A percentile compares a stretch with the other conserved stretches of the same genome.
phyloP scores from a whole-genome alignment of 2,888 invertebrate species.

The Drosophila paramelanica region DNA sequence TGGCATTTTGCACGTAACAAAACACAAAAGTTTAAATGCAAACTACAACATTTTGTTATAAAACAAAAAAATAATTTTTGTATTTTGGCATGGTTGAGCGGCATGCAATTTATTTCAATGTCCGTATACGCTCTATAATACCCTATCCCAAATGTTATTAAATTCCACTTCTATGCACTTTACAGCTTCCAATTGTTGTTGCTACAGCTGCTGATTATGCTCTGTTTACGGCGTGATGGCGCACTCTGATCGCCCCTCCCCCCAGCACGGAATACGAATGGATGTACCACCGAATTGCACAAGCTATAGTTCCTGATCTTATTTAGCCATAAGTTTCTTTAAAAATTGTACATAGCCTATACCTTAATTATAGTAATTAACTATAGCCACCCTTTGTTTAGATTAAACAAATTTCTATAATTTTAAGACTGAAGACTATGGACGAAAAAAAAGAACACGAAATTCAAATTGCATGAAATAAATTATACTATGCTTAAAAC shows the following conservation, averaged over 20 bases:
- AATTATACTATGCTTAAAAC: constrained; percentile 61
- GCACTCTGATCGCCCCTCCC: constrained; percentile 34
- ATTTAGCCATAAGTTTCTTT: constrained; percentile 47
- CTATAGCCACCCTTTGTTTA: constrained; percentile 36
- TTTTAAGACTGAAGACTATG: constrained; percentile 50
- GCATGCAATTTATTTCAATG: constrained; percentile 28
- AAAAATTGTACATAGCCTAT: constrained; percentile 46
- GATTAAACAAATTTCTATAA: constrained; percentile 36
- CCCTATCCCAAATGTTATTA: constrained; percentile 16
- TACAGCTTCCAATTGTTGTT: constrained; percentile 79
- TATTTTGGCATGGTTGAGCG: constrained; percentile 62
- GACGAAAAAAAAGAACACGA: not conserved
- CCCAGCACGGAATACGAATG: constrained; percentile 3
- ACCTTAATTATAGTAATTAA: constrained; percentile 24
- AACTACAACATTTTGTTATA: constrained; percentile 27
- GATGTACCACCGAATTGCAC: constrained; percentile 47
- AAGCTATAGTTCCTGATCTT: constrained; percentile 71
- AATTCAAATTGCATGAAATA: constrained; percentile 38
- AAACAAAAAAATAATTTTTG: constrained; percentile 9
- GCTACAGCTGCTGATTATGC: constrained; percentile 74
- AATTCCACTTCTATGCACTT: constrained; percentile 65
- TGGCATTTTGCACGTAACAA: constrained; percentile 53
- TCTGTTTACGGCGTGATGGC: constrained; percentile 72
- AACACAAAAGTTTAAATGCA: constrained; percentile 26
- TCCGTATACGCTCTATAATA: constrained; percentile 1